A percentile compares a stretch with the other conserved stretches of the same genome.
Evolutionary conservation across 23 tunicate genomes (phyloP).

Genomic region (Botrylloides violaceus): DNA sequence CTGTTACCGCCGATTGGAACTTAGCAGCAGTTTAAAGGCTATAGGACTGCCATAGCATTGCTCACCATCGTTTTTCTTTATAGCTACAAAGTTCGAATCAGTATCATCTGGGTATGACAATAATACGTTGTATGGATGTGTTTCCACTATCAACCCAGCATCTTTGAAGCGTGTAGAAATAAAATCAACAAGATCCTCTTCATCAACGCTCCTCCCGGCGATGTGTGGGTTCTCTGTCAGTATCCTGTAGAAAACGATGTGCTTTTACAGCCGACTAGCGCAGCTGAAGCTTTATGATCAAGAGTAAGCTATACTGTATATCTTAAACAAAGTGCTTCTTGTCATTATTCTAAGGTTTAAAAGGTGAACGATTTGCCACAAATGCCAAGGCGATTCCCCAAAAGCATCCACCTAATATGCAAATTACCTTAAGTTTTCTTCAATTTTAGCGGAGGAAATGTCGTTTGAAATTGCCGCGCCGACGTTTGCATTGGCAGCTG

Average conservation of each 20-base stretch:
- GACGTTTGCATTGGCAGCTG: conserved; percentile 17
- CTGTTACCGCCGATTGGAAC: no score
- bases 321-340: no score
- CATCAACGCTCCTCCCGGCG: conserved; percentile 63
- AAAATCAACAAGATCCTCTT: conserved; percentile 44
- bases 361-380: background rate
- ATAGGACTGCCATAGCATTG: no score
- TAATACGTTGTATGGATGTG: conserved; percentile 59
- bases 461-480: conserved; percentile 19
- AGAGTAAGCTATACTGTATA: no score
- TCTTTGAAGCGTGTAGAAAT: conserved; percentile 37
- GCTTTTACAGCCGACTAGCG: no score
- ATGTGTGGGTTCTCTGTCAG: conserved; percentile 60
- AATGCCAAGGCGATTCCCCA: background rate
- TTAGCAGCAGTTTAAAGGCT: no score
- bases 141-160: conserved; percentile 34
- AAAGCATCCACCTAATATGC: background rate
- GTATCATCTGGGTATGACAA: conserved; percentile 71
- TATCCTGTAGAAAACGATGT: conserved; percentile 15
- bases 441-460: conserved; percentile 23
- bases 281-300: no score
- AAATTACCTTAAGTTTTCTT: conserved; percentile 18
- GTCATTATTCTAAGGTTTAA: no score
- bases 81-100: conserved; percentile 52
- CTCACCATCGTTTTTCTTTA: conserved; percentile 29